These are phyloP conservation scores for Lepilemur septentrionalis DNA, from an alignment of 2,797 vertebrate genomes.

Conservation along the genomic window DNA sequence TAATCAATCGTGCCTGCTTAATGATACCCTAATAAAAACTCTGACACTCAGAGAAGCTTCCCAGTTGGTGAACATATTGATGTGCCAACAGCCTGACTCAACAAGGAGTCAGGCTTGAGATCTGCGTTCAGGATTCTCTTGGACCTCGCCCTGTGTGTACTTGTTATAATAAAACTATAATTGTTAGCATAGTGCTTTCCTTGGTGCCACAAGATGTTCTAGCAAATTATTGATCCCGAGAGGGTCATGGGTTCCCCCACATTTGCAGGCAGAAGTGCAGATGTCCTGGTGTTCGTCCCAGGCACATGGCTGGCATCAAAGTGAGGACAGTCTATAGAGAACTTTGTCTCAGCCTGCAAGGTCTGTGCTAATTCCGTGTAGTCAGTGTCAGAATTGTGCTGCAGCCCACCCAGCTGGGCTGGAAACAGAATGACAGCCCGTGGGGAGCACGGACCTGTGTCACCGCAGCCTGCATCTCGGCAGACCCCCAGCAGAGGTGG, in stretches of 20 bases:
- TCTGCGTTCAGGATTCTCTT: fast-evolving
- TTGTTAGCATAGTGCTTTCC: not conserved
- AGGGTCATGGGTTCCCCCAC: not conserved
- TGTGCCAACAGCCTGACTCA: not conserved
- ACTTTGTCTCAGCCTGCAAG: not conserved
- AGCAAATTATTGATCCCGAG: not conserved
- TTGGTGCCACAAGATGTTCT: not conserved
- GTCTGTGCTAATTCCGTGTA: fast-evolving
- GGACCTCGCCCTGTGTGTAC: fast-evolving
- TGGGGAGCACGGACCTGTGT: fast-evolving
- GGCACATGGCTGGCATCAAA: not conserved
- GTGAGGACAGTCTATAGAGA: not conserved
- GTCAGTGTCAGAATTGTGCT: not conserved
- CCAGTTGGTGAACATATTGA: not conserved
- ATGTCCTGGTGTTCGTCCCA: not conserved
- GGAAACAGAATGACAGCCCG: not conserved
- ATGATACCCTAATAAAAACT: not conserved
- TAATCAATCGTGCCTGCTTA: not conserved
- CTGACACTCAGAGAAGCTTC: not conserved
- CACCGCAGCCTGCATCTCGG: not conserved
- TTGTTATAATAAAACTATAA: not conserved
- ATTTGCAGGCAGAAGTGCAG: not conserved
- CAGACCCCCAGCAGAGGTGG: not conserved
- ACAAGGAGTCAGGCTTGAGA: too few relatives aligned
- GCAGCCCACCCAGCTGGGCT: too few relatives aligned